Conservation (phyloP, 2,888 invertebrate species). For the Meliscaeva auricollis region DNA sequence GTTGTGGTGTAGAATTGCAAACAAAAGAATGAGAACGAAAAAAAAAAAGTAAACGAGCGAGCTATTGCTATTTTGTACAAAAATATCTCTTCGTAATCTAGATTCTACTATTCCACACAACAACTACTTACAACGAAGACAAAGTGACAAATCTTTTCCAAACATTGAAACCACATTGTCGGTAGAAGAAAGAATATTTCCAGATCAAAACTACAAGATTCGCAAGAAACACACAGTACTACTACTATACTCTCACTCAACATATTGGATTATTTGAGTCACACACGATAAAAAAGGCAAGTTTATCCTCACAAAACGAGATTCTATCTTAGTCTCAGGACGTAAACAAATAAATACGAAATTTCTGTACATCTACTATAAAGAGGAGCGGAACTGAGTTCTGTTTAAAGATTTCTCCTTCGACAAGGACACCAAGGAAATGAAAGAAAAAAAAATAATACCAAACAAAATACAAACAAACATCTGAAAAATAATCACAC, state of each 20-base stretch:
- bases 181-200: background rate
- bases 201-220: conserved; percentile 25
- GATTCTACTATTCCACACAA: background rate
- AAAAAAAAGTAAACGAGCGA: background rate
- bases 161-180: background rate
- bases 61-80: background rate
- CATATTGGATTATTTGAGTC: conserved; percentile 50
- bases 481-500: conserved; percentile 16
- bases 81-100: conserved; percentile 3
- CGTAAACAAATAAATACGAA: conserved; percentile 44
- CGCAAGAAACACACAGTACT: background rate
- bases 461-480: background rate
- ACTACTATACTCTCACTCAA: background rate
- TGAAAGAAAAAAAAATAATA: background rate
- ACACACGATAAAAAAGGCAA: conserved; percentile 5
- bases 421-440: conserved; percentile 18
- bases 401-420: conserved; percentile 22
- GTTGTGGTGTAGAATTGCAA: background rate
- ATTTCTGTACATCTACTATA: background rate
- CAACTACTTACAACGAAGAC: background rate
- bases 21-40: background rate
- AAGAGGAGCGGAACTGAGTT: conserved; percentile 17
- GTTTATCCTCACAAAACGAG: conserved; percentile 19
- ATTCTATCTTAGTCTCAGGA: conserved; percentile 1
- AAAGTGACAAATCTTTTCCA: conserved; percentile 1